Evolutionary conservation across 2,113 vertebrate genomes (phyloP).

Genomic region (Nyctereutes procyonoides): DNA sequence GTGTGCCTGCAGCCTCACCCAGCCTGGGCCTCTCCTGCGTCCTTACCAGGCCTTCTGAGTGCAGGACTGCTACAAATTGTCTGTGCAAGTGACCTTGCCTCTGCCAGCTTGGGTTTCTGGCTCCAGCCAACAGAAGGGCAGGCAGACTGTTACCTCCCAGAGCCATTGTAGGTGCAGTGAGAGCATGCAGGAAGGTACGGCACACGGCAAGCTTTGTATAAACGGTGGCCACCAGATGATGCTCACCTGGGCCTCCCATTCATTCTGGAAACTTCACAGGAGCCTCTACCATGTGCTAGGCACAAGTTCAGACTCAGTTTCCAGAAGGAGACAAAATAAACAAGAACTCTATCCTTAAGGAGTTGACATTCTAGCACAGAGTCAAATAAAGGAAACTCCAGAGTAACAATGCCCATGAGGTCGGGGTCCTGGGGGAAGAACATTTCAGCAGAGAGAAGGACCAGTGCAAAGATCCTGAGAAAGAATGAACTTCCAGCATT

Average conservation of each 20-base stretch:
- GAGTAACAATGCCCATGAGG: not conserved
- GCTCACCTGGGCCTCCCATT: not conserved
- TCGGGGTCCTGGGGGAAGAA: not conserved
- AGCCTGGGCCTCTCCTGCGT: too few relatives aligned
- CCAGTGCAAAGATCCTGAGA: not conserved
- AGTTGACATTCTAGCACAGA: not conserved
- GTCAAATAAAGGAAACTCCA: not conserved
- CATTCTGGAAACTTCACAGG: not conserved
- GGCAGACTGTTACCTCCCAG: not conserved
- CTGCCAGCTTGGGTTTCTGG: not conserved
- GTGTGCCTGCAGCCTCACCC: not conserved
- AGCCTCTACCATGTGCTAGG: not conserved
- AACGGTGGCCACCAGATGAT: too few relatives aligned
- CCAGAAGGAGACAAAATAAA: not conserved
- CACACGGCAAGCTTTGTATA: not conserved
- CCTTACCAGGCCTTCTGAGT: not conserved
- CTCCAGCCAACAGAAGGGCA: not conserved
- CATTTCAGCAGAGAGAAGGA: not conserved
- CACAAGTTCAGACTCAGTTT: not conserved
- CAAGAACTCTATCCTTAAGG: not conserved
- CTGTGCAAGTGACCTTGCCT: not conserved
- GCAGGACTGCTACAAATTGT: not conserved
- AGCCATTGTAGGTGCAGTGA: rapidly evolving
- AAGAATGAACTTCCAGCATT: too few relatives aligned
- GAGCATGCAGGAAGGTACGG: not conserved